A percentile compares a stretch with the other conserved stretches of the same genome.
phyloP scores from a whole-genome alignment of 2,113 vertebrate genomes.

The Xenopus laevis region DNA sequence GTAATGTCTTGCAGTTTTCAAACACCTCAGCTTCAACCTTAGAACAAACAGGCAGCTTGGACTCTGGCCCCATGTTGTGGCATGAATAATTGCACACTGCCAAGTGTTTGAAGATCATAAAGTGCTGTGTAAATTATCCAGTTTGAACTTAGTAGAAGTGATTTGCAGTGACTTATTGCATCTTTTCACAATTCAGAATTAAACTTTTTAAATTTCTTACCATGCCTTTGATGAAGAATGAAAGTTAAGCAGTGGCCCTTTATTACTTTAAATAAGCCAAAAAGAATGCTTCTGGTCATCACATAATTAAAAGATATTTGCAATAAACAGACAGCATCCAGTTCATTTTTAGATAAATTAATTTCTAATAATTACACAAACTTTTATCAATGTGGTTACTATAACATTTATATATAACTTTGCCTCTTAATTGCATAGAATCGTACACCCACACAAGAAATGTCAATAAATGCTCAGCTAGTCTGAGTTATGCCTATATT shows the following conservation, averaged over 20 bases:
- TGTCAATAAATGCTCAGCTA: too few species aligned
- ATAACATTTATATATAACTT: too few species aligned
- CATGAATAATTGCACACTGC: slow-evolving; percentile 76
- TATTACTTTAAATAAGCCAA: neutral
- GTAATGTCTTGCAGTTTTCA: slow-evolving; percentile 81
- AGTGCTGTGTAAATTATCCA: slow-evolving; percentile 71
- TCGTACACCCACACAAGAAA: too few species aligned
- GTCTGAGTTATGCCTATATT: too few species aligned
- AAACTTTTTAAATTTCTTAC: slow-evolving; percentile 61
- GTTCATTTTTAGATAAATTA: too few species aligned
- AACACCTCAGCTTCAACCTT: slow-evolving; percentile 71
- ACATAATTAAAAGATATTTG: neutral
- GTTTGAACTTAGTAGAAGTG: slow-evolving; percentile 67
- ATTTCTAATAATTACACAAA: too few species aligned
- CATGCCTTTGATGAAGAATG: slow-evolving; percentile 39
- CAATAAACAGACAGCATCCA: neutral
- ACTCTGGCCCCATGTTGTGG: slow-evolving; percentile 72
- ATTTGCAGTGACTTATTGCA: slow-evolving; percentile 70
- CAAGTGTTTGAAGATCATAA: slow-evolving; percentile 74
- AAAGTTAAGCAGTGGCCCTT: slow-evolving; percentile 33
- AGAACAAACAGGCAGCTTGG: slow-evolving; percentile 79
- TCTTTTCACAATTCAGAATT: slow-evolving; percentile 68
- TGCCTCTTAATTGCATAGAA: too few species aligned
- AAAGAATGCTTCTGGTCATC: neutral
- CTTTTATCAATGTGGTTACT: too few species aligned